Evolutionary conservation across 1,140 invertebrate species (phyloP).

Genomic region (Sycobia sp.): DNA sequence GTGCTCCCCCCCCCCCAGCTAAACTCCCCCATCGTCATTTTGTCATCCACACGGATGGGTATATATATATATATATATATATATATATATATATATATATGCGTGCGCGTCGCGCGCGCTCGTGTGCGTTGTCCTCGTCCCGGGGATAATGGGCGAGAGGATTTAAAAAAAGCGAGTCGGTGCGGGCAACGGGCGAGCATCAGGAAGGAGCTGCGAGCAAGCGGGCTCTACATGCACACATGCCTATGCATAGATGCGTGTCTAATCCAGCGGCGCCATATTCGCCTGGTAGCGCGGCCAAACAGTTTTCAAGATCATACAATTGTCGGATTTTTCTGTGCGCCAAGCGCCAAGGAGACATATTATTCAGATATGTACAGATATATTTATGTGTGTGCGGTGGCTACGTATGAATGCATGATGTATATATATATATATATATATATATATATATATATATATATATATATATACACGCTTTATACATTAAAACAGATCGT

Average conservation of each 20-base stretch:
- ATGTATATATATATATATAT: too few relatives aligned
- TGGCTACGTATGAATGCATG: too few relatives aligned
- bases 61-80: too few relatives aligned
- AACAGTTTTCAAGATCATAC: constrained; percentile 46
- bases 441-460: too few relatives aligned
- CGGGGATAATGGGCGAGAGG: constrained; percentile 16
- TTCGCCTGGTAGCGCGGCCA: constrained; percentile 42
- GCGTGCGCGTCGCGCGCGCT: constrained; percentile 30
- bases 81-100: constrained; percentile 30
- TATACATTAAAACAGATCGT: too few relatives aligned
- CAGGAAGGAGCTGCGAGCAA: constrained; percentile 10
- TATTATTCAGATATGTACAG: too few relatives aligned
- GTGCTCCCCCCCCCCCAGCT: neutral
- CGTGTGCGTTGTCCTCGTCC: constrained; percentile 26
- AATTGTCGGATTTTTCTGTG: constrained; percentile 38
- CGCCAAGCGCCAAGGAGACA: constrained; percentile 13
- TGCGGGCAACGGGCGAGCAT: constrained; percentile 18
- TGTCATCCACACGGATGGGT: too few relatives aligned
- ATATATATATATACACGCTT: too few relatives aligned
- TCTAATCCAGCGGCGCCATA: constrained; percentile 27
- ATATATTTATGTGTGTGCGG: too few relatives aligned
- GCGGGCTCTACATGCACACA: too few relatives aligned
- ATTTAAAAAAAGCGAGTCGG: constrained; percentile 27
- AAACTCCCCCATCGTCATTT: too few relatives aligned
- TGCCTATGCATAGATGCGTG: too few relatives aligned